Base-by-base conservation (phyloP, 2,888 invertebrate species). In the Brachylomia viminalis region DNA sequence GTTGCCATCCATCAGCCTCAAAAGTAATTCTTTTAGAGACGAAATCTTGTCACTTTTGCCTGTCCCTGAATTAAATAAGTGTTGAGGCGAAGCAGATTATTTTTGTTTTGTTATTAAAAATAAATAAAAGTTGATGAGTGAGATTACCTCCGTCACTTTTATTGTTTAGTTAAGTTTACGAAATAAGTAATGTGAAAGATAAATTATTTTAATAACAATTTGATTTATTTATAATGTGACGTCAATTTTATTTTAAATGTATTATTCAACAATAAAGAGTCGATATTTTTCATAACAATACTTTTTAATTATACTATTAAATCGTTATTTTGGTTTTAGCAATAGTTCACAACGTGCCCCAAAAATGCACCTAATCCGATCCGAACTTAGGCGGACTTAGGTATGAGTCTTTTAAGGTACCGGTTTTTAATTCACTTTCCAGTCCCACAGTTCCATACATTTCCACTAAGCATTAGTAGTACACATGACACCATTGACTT, bases 1-100 rank as follows among this genome's bases (percentile, higher is more conserved):
- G 68, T 91, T 90, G 23, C 90, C 90, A 70, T 94, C 92, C 93
- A 94, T 93, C 38, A 92, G 88, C 52, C 88, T 88, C 54, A 89
- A 82, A 38, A 92, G 79, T 33, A 92, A 68, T 80, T 89, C 84
- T 65, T 89, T 80, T 67, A 93, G 27, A 30, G 90, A 85, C 49
- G 87, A 88, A 91, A 93, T 93, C 45, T 91, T 92, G 85, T 77
- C 65, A 67, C 49, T 79, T 83, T 86, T 72, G 7, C 58, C 45
- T 62, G 62, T 75, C 56, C 8, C 33, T 70, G 15, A 47, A 8
- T 30, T 3, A 30, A 68, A n/a, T 52, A 42, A 15, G 23, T 23
- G n/a, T 49, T 54, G 13, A 58, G 20, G 20, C 15, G 6, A 65
- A 45, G 4, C 11, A 45, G 20, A 62, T 17, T 33, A n/a, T 5